Evolutionary conservation across 2,888 invertebrate genomes (phyloP), one percentile per base, ranked within the genome.

Genomic region (Unio pictorum): DNA sequence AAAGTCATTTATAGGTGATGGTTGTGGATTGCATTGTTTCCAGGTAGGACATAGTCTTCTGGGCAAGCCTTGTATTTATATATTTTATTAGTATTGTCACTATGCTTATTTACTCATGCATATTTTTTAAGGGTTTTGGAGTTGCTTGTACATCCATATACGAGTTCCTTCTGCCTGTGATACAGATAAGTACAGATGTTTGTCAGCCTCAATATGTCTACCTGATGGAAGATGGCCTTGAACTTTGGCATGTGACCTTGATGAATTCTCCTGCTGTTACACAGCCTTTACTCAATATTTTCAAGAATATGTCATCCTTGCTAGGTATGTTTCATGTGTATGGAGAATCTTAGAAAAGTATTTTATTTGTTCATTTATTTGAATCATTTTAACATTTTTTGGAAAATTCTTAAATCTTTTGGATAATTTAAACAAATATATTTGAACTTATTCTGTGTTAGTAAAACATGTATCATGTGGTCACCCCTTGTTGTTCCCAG

Each of bases 211-310:
- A 91, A 59, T 95, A 96, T 89, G 95, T 98, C 67, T 98, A 98
- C 89, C 92, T 98, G 66, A 91, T 97, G 80, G 97, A 97, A 90
- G 98, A 98, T 88, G 97, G 96, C 4, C 91, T 98, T 58, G 95
- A 96, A 80, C 92, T 98, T 71, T 98, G 98, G 97, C 92, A 94
- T 67, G 94, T 95, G 0, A 93, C 96, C 28, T 91, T 98, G 73
- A 95, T 96, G 89, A 94, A 95, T 88, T 93, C 93, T 0, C 93
- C 94, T 0, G 90, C 92, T 1, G 91, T 89, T 30, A 86, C 87
- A 23, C 83, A 83, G 23, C 84, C 82, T 54, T 81, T 95, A 61
- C 91, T 96, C 86, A 93, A 93, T 82, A 90, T 97, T 59, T 88
- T 83, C 74, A 79, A 75, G 58, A 86, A 87, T 75, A 86, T 88